Base-by-base conservation (phyloP, 2,888 invertebrate species). In the Plebejus melissa region DNA sequence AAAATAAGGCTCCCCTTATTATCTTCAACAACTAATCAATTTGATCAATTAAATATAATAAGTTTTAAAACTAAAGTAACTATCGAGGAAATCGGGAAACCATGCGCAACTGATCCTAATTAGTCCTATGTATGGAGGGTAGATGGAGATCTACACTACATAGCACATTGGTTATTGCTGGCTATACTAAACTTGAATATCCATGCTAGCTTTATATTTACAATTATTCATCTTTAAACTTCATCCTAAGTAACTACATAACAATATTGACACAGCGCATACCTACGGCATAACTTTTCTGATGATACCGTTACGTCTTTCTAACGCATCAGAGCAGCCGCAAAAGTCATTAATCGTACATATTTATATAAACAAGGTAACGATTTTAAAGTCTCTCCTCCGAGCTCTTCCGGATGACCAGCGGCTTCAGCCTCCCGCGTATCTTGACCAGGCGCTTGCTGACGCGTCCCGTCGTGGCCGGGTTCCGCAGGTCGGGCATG, bases 401-500 rank as follows among this genome's bases (percentile, higher is more conserved):
- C 0, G 93, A 90, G 80, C 89, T 91, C 79, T 92, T 94, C 75
- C 89, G 89, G 57, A 94, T 94, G 5, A 94, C 89, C 76, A 94
- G 82, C 0, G 94, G 94, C 80, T 94, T 94, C 83, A 94, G 83
- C 46, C 84, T 85, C 70, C 93, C 88, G 58, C 94, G 85, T 28
- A 94, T 77, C 78, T 93, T 94, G 0, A 93, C 92, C 74, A 94
- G 80, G 57, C 94, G 82, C 76, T 94, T 94, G 76, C 91, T 94
- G 0, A 88, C 91, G 80, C 88, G 90, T 0, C 84, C 91, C 0
- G 85, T 84, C 0, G 89, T 82, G 0, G 80, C 78, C 0, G 89
- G 88, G 75, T 83, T 88, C 60, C 92, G 87, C 36, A 94, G 83
- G 82, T 94, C 94, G 1, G 94, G 94, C 93, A 94, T 93, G 0